Percentiles rank a stretch among this genome's conserved stretches.
These are phyloP conservation scores for Eleginops maclovinus DNA, from an alignment of 2,113 vertebrate genomes.

Conservation along the genomic window DNA sequence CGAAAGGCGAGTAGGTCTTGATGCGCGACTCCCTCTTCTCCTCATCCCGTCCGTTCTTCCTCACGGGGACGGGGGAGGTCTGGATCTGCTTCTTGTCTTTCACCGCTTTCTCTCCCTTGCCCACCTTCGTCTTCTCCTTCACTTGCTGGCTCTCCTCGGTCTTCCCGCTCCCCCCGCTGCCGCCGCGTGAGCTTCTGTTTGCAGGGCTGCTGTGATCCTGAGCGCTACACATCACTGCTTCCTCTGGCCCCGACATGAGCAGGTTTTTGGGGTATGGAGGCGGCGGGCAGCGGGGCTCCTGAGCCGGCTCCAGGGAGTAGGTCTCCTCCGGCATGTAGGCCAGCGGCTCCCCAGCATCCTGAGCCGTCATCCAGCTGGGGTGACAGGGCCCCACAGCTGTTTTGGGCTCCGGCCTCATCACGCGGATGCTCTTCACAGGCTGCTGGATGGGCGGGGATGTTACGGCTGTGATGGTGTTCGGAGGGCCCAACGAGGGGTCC, in stretches of 20 bases:
- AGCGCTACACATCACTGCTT: constrained; percentile 70
- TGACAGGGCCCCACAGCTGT: constrained; percentile 97
- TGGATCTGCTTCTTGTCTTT: constrained; percentile 99
- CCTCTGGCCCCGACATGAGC: constrained; percentile 85
- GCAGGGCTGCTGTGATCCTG: constrained; percentile 58
- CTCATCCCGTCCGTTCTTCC: constrained; percentile 92
- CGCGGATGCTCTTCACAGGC: constrained; percentile 96
- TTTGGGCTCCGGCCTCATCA: constrained; percentile 96
- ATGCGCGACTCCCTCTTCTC: constrained; percentile 97
- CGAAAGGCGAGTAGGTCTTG: constrained; percentile 97
- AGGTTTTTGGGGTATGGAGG: constrained; percentile 95
- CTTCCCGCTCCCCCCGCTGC: constrained; percentile 75
- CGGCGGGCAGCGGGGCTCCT: constrained; percentile 91
- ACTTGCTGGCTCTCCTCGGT: constrained; percentile 73
- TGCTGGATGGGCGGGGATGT: constrained; percentile 95
- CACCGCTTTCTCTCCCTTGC: constrained; percentile 87
- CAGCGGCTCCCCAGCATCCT: constrained; percentile 86
- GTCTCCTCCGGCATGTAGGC: constrained; percentile 82
- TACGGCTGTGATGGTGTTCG: constrained; percentile 94
- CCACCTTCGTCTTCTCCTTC: constrained; percentile 86
- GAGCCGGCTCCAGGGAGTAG: constrained; percentile 86
- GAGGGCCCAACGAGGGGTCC: constrained; percentile 86
- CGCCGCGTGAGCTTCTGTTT: constrained; percentile 47
- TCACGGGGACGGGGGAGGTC: constrained; percentile 93
- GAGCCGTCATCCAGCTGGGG: constrained; percentile 90